Base-by-base conservation (phyloP, 2,113 vertebrate genomes). In the Petaurus breviceps region DNA sequence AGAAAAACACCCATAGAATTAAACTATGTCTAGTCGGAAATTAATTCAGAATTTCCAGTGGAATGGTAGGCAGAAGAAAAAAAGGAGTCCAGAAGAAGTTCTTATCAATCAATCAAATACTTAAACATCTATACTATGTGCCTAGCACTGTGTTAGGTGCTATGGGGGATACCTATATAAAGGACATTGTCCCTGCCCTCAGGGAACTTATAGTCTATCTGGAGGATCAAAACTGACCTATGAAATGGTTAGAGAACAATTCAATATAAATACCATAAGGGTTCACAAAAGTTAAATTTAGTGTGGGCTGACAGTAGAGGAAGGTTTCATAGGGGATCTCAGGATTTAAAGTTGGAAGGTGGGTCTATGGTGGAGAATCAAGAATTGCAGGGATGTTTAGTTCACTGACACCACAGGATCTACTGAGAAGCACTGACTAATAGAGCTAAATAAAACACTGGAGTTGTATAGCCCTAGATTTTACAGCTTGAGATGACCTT, bases 191-290 rank as follows among this genome's bases (percentile, higher is more conserved):
- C 91, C 91, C n/a, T 49, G 46, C 8, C 57, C 37, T 91, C 43
- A 61, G 51, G 89, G 43, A 91, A 28, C 7, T 95, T 94, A 93
- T 8, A 49, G 91, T 94, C 16, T 90, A 92, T 90, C 92, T 22
- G 19, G 24, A 92, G 50, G 84, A 47, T 55, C 50, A 92, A 89
- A 92, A 91, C 0, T 37, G 49, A 92, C 10, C 37, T 46, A 92
- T 55, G 51, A 92, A 46, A 92, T 92, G 68, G 94, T 26, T 47
- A 92, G 93, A 94, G 91, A 94, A 92, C 22, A 95, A 92, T 53
- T 51, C 90, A 90, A 90, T n/a, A 9, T 89, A 55, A 95, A 28
- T 54, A 91, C 4, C 93, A 92, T n/a, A 93, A 25, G 90, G 55
- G 9, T 57, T 95, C 90, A 90, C 5, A 54, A 47, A 19, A 90